These are phyloP conservation scores for Corythoichthys haematopterus DNA, from an alignment of 2,113 vertebrate genomes.

Conservation along the genomic window DNA sequence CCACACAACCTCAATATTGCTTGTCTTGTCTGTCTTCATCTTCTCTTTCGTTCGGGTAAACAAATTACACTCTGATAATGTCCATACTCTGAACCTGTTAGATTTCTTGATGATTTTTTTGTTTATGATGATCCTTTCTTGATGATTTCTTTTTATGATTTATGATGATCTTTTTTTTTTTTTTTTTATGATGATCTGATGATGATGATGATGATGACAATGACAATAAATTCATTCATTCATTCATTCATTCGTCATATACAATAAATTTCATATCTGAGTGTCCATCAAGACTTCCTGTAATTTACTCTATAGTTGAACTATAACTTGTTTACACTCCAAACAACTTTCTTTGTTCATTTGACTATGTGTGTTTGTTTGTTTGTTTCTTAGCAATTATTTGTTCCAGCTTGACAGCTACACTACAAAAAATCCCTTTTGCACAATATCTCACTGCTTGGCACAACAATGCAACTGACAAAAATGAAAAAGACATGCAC, in stretches of 20 bases:
- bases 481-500: slow-evolving; percentile 28
- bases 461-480: neutral
- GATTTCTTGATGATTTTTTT: no score
- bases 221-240: no score
- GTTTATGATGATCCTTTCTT: no score
- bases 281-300: neutral
- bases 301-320: neutral
- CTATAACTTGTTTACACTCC: neutral
- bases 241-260: neutral
- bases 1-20: neutral
- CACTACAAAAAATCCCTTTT: neutral
- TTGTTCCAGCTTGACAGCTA: neutral
- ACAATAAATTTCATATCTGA: neutral
- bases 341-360: neutral
- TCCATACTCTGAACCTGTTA: no score
- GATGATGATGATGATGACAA: no score
- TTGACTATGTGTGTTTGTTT: neutral
- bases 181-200: no score
- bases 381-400: neutral
- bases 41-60: no score
- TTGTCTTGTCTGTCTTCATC: no score
- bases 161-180: no score
- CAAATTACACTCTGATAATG: no score
- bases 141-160: no score
- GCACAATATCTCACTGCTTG: neutral